These are phyloP conservation scores for Resseliella maxima DNA, from an alignment of 2,888 invertebrate species.

Conservation along the genomic window DNA sequence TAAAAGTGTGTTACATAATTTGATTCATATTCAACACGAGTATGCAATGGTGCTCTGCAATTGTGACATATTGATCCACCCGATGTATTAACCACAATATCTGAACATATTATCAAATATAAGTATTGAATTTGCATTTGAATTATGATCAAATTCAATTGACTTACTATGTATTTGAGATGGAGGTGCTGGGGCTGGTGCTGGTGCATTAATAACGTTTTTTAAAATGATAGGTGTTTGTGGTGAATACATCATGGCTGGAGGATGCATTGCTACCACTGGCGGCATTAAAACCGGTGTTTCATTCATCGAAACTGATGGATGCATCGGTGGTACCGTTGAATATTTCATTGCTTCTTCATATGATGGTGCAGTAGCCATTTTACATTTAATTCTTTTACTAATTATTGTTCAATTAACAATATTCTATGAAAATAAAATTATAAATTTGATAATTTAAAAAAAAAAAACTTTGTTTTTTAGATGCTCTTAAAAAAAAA, in stretches of 20 bases:
- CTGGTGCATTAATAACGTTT: not conserved
- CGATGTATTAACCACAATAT: not conserved
- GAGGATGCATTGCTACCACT: too few species aligned
- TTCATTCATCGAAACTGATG: not conserved
- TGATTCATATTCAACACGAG: constrained; percentile 5
- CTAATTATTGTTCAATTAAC: too few species aligned
- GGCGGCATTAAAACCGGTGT: not conserved
- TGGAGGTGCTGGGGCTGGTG: not conserved
- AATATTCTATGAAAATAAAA: too few species aligned
- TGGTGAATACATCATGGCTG: too few species aligned
- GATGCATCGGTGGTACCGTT: not conserved
- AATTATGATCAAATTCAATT: not conserved
- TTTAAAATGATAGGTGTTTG: too few species aligned
- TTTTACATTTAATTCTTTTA: too few species aligned
- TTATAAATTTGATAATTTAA: too few species aligned
- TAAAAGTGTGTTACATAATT: not conserved
- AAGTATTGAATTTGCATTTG: not conserved
- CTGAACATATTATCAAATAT: not conserved
- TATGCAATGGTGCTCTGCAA: not conserved
- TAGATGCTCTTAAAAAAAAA: too few species aligned
- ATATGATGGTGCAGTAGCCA: constrained; percentile 16
- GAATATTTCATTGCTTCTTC: constrained; percentile 45
- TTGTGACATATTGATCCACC: not conserved
- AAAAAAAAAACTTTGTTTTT: too few species aligned
- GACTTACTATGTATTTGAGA: not conserved